Base-by-base conservation (phyloP, 2,888 invertebrate species). In the Nycteola revayana region DNA sequence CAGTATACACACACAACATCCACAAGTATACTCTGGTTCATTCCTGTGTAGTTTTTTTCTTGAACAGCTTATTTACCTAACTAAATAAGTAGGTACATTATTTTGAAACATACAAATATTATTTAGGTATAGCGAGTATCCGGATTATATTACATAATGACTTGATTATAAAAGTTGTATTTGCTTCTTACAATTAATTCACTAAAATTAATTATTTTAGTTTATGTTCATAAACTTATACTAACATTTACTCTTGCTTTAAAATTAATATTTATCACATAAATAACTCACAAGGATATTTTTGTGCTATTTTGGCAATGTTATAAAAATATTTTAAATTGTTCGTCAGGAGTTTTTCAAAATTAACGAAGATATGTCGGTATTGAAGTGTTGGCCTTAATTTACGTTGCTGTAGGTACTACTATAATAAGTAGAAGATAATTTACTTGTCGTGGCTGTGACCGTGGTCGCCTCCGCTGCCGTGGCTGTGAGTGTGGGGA, bases 401-500 rank as follows among this genome's bases (percentile, higher is more conserved):
- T n/a, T 7, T 17, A 14, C 22, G 10, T 22, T 28, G 14, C 8
- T 10, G 11, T 26, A n/a, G 4, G 14, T 14, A 14, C 8, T 28
- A 7, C 7, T 9, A 3, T 55, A 52, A 27, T 56, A 14, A 14
- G 14, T 14, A 14, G n/a, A n/a, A n/a, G n/a, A n/a, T 14, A 3
- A 14, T 14, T 14, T 14, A 3, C 14, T 14, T 14, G 35, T 60
- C 56, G 30, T 80, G 76, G 1, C 65, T 60, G 42, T 78, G 75
- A 0, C 62, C 61, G 33, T 71, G 67, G 35, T 59, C 60, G 9
- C 10, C 44, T 25, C 36, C 57, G 22, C 35, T 45, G 18, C 24
- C 35, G 28, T 75, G 85, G 24, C 65, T 74, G 65, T 81, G 84
- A 0, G 82, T 63, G 53, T 84, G 84, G 1, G 67, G 67, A 43